Evolutionary conservation across 1,140 invertebrate genomes (phyloP).

Genomic region (Thaumatotibia leucotreta): DNA sequence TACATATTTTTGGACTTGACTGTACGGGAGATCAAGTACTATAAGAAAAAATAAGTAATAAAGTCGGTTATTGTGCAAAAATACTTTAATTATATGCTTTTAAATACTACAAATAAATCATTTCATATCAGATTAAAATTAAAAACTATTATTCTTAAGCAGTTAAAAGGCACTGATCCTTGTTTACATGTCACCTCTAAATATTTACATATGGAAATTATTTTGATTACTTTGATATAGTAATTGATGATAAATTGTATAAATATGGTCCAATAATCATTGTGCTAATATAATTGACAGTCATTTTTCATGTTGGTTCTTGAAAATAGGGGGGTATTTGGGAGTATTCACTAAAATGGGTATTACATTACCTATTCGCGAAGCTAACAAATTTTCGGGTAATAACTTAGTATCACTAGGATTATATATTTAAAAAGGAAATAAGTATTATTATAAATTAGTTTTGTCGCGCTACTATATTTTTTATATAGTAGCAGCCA

Average conservation of each 20-base stretch:
- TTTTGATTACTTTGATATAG: not conserved
- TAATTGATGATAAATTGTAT: too few relatives aligned
- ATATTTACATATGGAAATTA: conserved; percentile 9
- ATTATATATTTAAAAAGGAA: too few relatives aligned
- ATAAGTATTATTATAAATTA: too few relatives aligned
- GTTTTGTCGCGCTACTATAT: too few relatives aligned
- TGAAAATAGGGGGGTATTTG: not conserved
- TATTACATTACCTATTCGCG: too few relatives aligned
- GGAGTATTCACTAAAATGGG: too few relatives aligned
- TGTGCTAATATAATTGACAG: not conserved
- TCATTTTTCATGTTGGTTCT: not conserved
- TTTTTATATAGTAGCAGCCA: too few relatives aligned
- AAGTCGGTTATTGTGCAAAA: conserved; percentile 32
- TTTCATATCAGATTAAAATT: conserved; percentile 35
- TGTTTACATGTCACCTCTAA: conserved; percentile 17
- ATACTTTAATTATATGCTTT: conserved; percentile 36
- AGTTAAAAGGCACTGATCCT: conserved; percentile 38
- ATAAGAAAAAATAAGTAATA: not conserved
- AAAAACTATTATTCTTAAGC: conserved; percentile 34
- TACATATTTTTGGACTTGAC: too few relatives aligned
- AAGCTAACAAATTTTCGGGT: too few relatives aligned
- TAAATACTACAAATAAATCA: conserved; percentile 38
- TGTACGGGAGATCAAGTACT: too few relatives aligned
- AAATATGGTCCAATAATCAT: not conserved
- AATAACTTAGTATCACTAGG: too few relatives aligned